A percentile compares a stretch with the other conserved stretches of the same genome.
Evolutionary conservation across 2,113 vertebrate species (phyloP).

Genomic region (Nerophis lumbriciformis): DNA sequence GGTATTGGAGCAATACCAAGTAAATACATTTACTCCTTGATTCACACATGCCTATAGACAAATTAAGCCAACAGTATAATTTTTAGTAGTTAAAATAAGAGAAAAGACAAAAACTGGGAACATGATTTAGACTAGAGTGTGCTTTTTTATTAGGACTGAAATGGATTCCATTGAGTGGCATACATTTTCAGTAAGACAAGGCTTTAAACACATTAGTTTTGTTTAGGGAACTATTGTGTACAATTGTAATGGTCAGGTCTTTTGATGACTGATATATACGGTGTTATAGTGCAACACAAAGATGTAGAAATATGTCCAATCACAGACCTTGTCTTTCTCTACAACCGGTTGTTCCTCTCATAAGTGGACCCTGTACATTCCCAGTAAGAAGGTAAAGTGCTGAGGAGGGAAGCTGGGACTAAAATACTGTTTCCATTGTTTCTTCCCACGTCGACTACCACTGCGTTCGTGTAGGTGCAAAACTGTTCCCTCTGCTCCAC

Average conservation of each 20-base stretch:
- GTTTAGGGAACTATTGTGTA: background rate
- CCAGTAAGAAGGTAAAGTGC: slow-evolving; percentile 40
- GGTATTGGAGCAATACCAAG: too few relatives aligned
- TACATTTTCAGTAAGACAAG: background rate
- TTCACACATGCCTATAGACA: too few relatives aligned
- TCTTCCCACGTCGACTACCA: slow-evolving; percentile 23
- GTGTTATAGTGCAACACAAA: background rate
- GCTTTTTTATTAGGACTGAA: slow-evolving; percentile 20
- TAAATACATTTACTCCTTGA: too few relatives aligned
- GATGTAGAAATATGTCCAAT: background rate
- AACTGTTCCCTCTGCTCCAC: slow-evolving; percentile 29
- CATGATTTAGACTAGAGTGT: background rate
- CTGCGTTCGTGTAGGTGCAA: slow-evolving; percentile 30
- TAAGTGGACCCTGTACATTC: slow-evolving; percentile 39
- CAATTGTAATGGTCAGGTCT: too few relatives aligned
- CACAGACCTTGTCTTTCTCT: slow-evolving; percentile 1
- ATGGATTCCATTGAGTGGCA: background rate
- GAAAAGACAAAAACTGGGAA: background rate
- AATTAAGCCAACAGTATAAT: too few relatives aligned
- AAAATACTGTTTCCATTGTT: slow-evolving; percentile 25
- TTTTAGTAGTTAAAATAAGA: too few relatives aligned
- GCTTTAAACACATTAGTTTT: too few relatives aligned
- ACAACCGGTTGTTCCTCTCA: slow-evolving; percentile 21
- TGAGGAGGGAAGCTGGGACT: slow-evolving; percentile 29
- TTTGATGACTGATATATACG: too few relatives aligned